A percentile compares a stretch with the other conserved stretches of the same genome.
Conservation (phyloP, 2,113 vertebrate genomes). For the Mus pahari region DNA sequence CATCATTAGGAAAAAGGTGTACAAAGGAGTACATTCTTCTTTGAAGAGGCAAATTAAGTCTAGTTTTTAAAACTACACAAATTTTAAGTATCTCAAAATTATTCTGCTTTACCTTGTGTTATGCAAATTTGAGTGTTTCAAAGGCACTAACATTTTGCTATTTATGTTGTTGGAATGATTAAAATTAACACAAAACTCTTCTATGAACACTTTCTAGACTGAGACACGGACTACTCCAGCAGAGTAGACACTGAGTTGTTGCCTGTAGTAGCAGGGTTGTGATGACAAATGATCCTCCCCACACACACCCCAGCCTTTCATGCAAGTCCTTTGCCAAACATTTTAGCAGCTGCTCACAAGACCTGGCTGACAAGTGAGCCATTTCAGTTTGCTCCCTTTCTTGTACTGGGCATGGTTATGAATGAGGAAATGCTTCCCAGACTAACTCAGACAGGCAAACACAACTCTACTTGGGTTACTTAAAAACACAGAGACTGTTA, state of each 20-base stretch:
- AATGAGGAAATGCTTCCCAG: neutral
- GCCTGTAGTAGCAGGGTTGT: constrained; percentile 21
- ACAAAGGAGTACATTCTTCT: neutral
- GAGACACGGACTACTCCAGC: constrained; percentile 32
- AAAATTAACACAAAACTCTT: constrained; percentile 41
- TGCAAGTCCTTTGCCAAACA: constrained; percentile 19
- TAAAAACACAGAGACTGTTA: neutral
- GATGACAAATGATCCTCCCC: constrained; percentile 39
- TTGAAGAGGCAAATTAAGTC: neutral
- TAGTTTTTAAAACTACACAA: neutral
- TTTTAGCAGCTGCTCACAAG: constrained; percentile 54
- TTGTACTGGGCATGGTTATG: neutral
- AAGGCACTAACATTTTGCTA: constrained; percentile 46
- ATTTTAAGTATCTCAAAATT: constrained; percentile 45
- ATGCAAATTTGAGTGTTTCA: constrained; percentile 44
- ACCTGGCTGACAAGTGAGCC: neutral
- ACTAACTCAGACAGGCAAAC: neutral
- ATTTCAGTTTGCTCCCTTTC: constrained; percentile 29
- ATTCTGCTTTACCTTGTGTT: constrained; percentile 37
- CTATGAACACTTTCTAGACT: constrained; percentile 22
- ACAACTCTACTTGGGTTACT: constrained; percentile 5
- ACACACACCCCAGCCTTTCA: constrained; percentile 22
- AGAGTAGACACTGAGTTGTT: constrained; percentile 40
- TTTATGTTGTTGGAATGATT: constrained; percentile 56
- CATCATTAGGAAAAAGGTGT: neutral